Percentiles rank a stretch among this genome's conserved stretches.
These are phyloP conservation scores for Pachypanchax playfairii DNA, from an alignment of 2,113 vertebrate species.

Conservation along the genomic window DNA sequence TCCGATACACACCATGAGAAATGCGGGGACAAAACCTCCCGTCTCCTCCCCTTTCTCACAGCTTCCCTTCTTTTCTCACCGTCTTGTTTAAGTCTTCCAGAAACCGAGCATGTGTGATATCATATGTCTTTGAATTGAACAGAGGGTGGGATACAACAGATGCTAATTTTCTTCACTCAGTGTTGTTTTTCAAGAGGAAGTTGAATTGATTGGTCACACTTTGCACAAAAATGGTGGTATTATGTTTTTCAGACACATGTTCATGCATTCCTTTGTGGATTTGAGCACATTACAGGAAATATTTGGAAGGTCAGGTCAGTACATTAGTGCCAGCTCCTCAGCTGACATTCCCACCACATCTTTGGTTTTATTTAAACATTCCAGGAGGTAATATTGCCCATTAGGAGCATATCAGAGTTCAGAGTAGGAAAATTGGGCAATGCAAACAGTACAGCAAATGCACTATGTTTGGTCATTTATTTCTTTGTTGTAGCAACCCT, in stretches of 20 bases:
- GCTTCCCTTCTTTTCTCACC: slow-evolving; percentile 48
- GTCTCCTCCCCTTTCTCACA: slow-evolving; percentile 44
- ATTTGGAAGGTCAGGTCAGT: slow-evolving; percentile 53
- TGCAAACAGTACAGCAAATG: too few relatives aligned
- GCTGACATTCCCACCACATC: slow-evolving; percentile 38
- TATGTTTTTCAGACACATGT: slow-evolving; percentile 60
- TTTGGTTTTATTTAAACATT: slow-evolving; percentile 8
- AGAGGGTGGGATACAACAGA: slow-evolving; percentile 61
- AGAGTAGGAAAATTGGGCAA: too few relatives aligned
- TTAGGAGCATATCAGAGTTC: too few relatives aligned
- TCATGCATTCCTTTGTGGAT: slow-evolving; percentile 70
- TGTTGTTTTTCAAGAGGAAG: slow-evolving; percentile 61
- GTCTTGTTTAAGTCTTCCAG: slow-evolving; percentile 18
- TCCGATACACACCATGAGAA: slow-evolving; percentile 67
- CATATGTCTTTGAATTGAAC: slow-evolving; percentile 52
- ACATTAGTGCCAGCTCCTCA: slow-evolving; percentile 7
- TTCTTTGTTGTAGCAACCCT: too few relatives aligned
- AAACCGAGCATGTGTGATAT: slow-evolving; percentile 54
- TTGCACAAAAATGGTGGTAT: slow-evolving; percentile 49
- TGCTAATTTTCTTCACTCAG: slow-evolving; percentile 59
- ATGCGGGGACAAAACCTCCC: slow-evolving; percentile 57
- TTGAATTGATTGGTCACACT: slow-evolving; percentile 73
- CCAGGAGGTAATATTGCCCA: slow-evolving; percentile 1
- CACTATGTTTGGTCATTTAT: too few relatives aligned
- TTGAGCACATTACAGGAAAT: slow-evolving; percentile 67